A percentile compares a stretch with the other conserved stretches of the same genome.
Evolutionary conservation across 2,797 vertebrate species (phyloP).

Genomic region (Menidia menidia): DNA sequence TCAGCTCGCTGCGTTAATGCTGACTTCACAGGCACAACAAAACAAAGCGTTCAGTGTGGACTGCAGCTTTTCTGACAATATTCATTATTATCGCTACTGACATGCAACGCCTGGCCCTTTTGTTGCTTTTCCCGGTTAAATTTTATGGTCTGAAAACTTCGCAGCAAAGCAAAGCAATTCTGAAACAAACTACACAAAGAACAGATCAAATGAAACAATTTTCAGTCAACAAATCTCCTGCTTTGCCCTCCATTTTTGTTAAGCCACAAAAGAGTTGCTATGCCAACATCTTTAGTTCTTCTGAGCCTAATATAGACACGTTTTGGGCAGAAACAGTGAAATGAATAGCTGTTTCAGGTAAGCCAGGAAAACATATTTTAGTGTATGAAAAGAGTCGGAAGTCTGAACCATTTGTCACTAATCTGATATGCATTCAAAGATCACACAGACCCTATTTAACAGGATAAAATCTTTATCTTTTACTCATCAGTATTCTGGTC

Average conservation of each 20-base stretch:
- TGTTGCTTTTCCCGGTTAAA: not conserved
- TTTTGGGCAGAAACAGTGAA: not conserved
- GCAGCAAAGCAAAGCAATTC: not conserved
- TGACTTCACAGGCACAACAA: conserved; percentile 34
- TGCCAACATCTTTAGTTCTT: conserved; percentile 10
- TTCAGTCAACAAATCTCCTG: not conserved
- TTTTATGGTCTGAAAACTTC: not conserved
- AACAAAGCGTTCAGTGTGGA: conserved; percentile 23
- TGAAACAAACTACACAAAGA: not conserved
- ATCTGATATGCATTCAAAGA: not conserved
- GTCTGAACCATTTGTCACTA: not conserved
- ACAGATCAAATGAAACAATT: not conserved
- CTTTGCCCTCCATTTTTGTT: conserved; percentile 27
- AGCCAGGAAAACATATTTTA: not conserved
- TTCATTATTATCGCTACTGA: not conserved
- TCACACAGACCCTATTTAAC: conserved; percentile 11
- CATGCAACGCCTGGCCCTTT: not conserved
- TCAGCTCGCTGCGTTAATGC: conserved; percentile 22
- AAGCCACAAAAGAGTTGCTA: conserved; percentile 7
- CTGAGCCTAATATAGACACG: not conserved
- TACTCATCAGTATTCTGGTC: not conserved
- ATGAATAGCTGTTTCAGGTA: not conserved
- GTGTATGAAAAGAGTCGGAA: not conserved
- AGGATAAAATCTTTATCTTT: not conserved
- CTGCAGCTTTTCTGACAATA: conserved; percentile 2